Percentiles rank a stretch among this genome's conserved stretches.
phyloP scores from a whole-genome alignment of 2,888 invertebrate genomes.

The Micoletzkya japonica region DNA sequence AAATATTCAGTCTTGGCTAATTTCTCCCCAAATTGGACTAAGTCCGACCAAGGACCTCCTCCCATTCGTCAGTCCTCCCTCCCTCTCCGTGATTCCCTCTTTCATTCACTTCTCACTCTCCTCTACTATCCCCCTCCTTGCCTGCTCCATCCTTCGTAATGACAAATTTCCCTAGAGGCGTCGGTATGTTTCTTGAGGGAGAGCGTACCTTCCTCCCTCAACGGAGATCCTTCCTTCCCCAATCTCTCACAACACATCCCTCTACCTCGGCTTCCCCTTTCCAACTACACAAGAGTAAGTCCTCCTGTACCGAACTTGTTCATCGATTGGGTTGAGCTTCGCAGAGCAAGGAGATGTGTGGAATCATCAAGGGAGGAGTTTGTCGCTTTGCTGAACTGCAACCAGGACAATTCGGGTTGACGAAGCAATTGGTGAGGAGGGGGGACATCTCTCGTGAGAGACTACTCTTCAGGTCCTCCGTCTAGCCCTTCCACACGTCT shows the following conservation, averaged over 20 bases:
- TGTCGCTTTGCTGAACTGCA: conserved; percentile 59
- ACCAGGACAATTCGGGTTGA: conserved; percentile 61
- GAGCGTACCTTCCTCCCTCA: neutral
- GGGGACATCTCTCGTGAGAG: neutral
- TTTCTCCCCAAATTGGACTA: too few species aligned
- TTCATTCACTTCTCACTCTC: too few species aligned
- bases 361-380: conserved; percentile 47
- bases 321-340: neutral
- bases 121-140: too few species aligned
- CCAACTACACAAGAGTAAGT: neutral
- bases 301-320: neutral
- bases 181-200: too few species aligned
- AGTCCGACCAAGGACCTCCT: too few species aligned
- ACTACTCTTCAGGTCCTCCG: conserved; percentile 51
- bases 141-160: too few species aligned
- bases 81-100: too few species aligned
- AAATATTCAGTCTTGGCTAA: too few species aligned
- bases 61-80: too few species aligned
- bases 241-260: too few species aligned
- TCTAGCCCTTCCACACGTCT: conserved; percentile 60
- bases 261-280: too few species aligned
- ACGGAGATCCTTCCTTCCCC: neutral
- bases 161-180: too few species aligned
- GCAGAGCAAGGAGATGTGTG: conserved; percentile 30
- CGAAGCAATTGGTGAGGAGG: conserved; percentile 55